phyloP scores from a whole-genome alignment of 2,113 vertebrate species.

The Syrmaticus mikado region DNA sequence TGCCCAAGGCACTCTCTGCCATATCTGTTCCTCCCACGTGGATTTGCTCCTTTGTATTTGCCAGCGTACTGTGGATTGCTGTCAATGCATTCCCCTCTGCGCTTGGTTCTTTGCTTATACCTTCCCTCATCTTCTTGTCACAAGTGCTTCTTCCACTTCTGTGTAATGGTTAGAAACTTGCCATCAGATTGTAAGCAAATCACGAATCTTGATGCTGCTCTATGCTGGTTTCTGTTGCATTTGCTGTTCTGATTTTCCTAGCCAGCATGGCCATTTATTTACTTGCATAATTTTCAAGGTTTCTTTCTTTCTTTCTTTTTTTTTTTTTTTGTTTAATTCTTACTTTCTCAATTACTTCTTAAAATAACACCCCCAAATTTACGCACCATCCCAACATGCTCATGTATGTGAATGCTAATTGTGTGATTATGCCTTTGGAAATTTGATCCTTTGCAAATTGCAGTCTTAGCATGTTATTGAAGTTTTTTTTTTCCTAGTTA shows the following conservation, averaged over 20 bases:
- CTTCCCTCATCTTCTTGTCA: background rate
- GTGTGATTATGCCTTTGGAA: background rate
- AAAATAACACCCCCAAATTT: background rate
- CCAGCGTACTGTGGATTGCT: background rate
- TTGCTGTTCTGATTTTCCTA: background rate
- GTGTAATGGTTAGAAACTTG: background rate
- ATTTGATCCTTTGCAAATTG: background rate
- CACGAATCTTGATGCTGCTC: background rate
- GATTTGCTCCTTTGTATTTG: background rate
- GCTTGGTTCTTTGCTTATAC: background rate
- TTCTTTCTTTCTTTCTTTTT: background rate
- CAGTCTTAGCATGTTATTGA: background rate
- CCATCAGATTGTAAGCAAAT: background rate
- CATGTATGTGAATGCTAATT: background rate
- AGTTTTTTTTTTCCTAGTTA: background rate
- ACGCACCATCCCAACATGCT: background rate
- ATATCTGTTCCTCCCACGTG: fast-evolving
- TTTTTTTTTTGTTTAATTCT: background rate
- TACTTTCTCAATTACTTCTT: background rate
- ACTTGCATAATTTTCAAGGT: background rate
- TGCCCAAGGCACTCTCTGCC: fast-evolving
- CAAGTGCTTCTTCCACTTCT: background rate
- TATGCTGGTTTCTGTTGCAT: background rate
- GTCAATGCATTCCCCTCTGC: background rate
- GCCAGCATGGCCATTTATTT: background rate